Conservation (phyloP, 2,797 vertebrate species). For the Phoebastria nigripes region DNA sequence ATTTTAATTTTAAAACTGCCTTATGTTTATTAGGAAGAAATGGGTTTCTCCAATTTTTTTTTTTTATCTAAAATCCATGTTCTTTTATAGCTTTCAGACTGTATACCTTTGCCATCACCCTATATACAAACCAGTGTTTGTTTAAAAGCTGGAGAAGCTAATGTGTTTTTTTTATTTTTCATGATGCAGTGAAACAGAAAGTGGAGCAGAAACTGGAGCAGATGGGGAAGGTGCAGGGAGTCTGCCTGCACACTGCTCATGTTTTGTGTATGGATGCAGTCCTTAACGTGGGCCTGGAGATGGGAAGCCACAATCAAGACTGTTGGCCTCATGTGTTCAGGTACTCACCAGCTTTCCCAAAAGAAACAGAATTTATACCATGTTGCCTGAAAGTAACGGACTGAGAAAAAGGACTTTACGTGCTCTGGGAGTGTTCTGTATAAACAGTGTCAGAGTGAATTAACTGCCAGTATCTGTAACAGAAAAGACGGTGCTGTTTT, state of each 20-base stretch:
- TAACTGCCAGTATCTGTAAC: neutral
- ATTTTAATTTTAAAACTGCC: neutral
- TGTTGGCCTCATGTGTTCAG: slow-evolving; percentile 98
- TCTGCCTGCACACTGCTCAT: slow-evolving; percentile 92
- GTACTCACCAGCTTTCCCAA: slow-evolving; percentile 64
- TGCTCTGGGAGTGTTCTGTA: neutral
- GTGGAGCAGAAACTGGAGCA: slow-evolving; percentile 93
- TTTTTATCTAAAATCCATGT: neutral
- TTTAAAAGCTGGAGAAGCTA: neutral
- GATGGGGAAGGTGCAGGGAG: slow-evolving; percentile 86
- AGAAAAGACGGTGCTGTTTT: neutral
- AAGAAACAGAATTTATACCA: neutral
- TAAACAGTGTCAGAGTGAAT: neutral
- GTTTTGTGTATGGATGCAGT: slow-evolving; percentile 97
- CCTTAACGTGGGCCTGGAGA: slow-evolving; percentile 93
- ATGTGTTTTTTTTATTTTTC: neutral
- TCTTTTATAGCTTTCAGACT: neutral
- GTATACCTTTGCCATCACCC: neutral
- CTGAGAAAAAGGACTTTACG: neutral
- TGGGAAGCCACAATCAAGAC: slow-evolving; percentile 97
- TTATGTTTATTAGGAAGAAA: neutral
- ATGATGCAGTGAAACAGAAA: slow-evolving; percentile 86
- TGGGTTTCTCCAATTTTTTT: neutral
- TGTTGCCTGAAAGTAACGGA: neutral
- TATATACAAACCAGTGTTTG: neutral